Percentiles rank a stretch among this genome's conserved stretches.
Evolutionary conservation across 2,113 vertebrate species (phyloP).

Genomic region (Entelurus aequoreus): DNA sequence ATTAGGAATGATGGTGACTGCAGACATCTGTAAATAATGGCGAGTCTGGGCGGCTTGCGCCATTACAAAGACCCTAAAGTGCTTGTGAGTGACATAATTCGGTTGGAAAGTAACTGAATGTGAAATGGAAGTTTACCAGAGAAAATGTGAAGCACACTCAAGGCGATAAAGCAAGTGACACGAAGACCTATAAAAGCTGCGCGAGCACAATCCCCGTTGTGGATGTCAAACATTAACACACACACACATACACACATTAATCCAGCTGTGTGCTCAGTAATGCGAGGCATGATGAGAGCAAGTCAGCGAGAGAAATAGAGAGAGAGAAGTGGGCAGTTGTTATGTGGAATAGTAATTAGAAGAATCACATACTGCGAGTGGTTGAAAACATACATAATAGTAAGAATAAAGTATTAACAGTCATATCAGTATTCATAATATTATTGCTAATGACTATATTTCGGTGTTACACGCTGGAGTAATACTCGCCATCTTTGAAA

Average conservation of each 20-base stretch:
- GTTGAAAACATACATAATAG: no score
- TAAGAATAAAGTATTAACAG: no score
- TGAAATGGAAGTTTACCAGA: background rate
- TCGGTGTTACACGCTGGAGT: no score
- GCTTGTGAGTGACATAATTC: constrained; percentile 1
- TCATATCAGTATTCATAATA: no score
- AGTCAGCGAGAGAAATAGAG: background rate
- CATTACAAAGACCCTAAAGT: background rate
- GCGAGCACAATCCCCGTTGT: constrained; percentile 20
- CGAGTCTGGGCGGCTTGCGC: background rate
- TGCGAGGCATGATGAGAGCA: constrained; percentile 20
- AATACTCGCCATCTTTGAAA: no score
- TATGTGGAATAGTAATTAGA: constrained; percentile 48
- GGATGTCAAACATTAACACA: constrained; percentile 8
- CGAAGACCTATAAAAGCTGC: constrained; percentile 27
- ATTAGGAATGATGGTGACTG: background rate
- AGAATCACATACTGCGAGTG: constrained; percentile 35
- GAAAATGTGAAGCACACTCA: constrained; percentile 12
- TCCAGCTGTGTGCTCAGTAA: constrained; percentile 43
- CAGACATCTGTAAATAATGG: background rate
- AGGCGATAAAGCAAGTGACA: constrained; percentile 16
- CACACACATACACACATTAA: constrained; percentile 27
- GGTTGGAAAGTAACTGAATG: constrained; percentile 1
- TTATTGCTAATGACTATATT: no score
- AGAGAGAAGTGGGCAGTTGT: constrained; percentile 27